Evolutionary conservation across 2,797 vertebrate genomes (phyloP), one percentile per base, ranked within the genome.

Genomic region (Clarias pachynema): DNA sequence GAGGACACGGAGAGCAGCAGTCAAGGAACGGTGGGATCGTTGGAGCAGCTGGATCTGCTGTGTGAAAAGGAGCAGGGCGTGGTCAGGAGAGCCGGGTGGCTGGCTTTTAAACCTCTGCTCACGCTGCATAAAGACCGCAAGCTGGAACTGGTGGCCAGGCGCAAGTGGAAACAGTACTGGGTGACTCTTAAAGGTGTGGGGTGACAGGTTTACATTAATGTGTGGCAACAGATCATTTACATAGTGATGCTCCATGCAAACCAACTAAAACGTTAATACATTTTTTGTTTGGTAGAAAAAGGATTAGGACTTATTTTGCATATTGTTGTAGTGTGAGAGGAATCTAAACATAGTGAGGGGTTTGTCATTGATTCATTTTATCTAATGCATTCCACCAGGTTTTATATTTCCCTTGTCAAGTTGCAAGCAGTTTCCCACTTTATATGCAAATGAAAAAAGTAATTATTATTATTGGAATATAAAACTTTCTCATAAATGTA

Each of bases 121-220:
- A 96, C 95, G 2, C 83, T 97, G 89, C 96, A 94, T 93, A 98
- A 97, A 89, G 97, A 98, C 86, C 94, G 95, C 86, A 99, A 97
- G 89, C 93, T 98, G 89, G 96, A 98, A 90, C 93, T 97, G 74
- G 96, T 97, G 75, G 88, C 95, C 9, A 94, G 97, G 4, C 95
- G 96, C 84, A 96, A 94, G 86, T 99, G 98, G 98, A 97, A 93
- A 83, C 96, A 96, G 31, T 98, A 96, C 90, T 99, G 97, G 97
- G 96, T 99, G 79, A 97, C 96, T 0, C 96, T 99, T 59, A 98
- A 97, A 96, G 98, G 98, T 97, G 75, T 8, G 74, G 49, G 12
- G n/a, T n/a, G n/a, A n/a, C n/a, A 14, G 49, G 12, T 53, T 53
- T 0, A 53, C 12, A 53, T 53, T 14, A 53, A 49, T 49, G 44